Conservation (phyloP, 64 coral and sea anemone species). For the Stichodactyla mertensii region DNA sequence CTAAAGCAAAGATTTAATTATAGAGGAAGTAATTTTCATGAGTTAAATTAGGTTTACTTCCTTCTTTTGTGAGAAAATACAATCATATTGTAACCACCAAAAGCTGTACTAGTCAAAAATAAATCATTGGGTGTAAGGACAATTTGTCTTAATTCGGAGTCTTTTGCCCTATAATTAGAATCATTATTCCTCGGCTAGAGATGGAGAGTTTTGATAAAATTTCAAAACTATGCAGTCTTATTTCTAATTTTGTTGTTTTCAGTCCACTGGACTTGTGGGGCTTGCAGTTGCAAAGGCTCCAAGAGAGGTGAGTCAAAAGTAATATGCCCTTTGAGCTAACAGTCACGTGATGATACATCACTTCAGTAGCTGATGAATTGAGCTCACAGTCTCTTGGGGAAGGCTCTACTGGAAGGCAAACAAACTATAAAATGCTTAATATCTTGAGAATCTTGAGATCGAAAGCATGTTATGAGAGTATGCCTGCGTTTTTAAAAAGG, state of each 20-base stretch:
- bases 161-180: not conserved
- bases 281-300: constrained; percentile 90
- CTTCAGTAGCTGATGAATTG: too few species aligned
- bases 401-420: too few species aligned
- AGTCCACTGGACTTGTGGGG: constrained; percentile 89
- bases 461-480: too few species aligned
- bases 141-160: too few species aligned
- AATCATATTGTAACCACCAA: not conserved
- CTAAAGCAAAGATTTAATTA: not conserved
- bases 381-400: too few species aligned
- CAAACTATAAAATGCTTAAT: too few species aligned
- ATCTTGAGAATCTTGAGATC: too few species aligned
- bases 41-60: not conserved
- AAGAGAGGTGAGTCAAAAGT: constrained; percentile 65
- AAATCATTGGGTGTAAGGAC: not conserved
- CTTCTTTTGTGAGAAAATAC: not conserved
- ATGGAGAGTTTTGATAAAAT: not conserved
- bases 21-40: not conserved
- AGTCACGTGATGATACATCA: too few species aligned
- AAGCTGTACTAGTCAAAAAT: not conserved
- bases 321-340: too few species aligned
- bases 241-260: not conserved
- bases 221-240: not conserved
- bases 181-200: not conserved
- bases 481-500: too few species aligned